phyloP scores from a whole-genome alignment of 1,140 invertebrate genomes.

The Caenorhabditis latens region DNA sequence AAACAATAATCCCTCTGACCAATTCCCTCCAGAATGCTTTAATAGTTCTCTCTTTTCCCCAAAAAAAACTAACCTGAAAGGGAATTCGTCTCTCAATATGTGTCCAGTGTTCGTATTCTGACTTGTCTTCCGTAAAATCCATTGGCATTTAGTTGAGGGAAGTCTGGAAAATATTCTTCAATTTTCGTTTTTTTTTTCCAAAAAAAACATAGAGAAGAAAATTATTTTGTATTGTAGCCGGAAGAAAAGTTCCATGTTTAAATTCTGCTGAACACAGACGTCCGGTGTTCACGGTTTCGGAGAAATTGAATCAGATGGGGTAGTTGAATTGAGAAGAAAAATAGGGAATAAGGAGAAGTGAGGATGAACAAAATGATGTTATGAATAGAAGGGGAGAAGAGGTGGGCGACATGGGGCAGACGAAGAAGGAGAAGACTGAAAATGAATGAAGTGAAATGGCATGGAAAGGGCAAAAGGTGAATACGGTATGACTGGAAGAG shows the following conservation, averaged over 20 bases:
- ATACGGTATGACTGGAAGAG: neutral
- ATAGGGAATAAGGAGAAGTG: neutral
- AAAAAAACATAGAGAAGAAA: neutral
- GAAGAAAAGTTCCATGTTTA: neutral
- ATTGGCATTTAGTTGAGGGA: neutral
- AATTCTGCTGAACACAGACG: neutral
- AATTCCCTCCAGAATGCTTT: neutral
- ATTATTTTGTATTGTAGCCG: too few relatives aligned
- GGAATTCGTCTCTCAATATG: conserved; percentile 22
- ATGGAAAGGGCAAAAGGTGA: neutral
- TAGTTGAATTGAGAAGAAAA: neutral
- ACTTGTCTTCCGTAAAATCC: conserved; percentile 27
- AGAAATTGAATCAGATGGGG: neutral
- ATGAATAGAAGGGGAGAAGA: neutral
- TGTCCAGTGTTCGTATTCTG: conserved; percentile 29
- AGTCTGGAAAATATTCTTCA: neutral
- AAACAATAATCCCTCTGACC: too few relatives aligned
- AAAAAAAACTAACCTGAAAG: conserved; percentile 25
- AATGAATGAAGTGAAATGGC: neutral
- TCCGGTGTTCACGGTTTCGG: neutral
- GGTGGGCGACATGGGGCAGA: neutral
- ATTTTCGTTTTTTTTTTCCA: neutral
- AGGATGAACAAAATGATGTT: neutral
- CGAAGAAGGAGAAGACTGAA: neutral
- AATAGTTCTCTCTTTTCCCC: neutral